Percentiles rank a stretch among this genome's conserved stretches.
Evolutionary conservation across 2,888 invertebrate species (phyloP).

Genomic region (Pristionchus maxplancki): DNA sequence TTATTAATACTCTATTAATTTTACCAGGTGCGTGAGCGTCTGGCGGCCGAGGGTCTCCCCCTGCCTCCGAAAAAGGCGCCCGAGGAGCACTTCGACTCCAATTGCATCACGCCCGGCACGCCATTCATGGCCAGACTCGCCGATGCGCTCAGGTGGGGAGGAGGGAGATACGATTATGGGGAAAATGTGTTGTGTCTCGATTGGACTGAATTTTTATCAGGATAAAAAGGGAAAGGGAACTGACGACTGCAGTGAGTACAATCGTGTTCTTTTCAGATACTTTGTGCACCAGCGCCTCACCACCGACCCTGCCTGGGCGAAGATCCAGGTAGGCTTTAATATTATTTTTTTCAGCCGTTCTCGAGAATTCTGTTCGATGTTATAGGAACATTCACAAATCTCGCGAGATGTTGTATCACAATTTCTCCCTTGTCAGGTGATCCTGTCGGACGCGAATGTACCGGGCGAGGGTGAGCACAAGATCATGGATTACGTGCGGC

Average conservation of each 20-base stretch:
- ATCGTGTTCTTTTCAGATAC: conserved; percentile 82
- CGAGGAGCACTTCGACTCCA: conserved; percentile 96
- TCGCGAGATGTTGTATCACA: no score
- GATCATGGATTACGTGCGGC: conserved; percentile 98
- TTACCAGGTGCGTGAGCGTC: conserved; percentile 58
- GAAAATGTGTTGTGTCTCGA: neutral
- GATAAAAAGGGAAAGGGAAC: neutral
- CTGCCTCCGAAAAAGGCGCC: conserved; percentile 86
- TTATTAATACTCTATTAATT: neutral
- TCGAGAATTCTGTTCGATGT: no score
- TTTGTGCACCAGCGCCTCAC: conserved; percentile 87
- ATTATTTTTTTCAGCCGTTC: no score
- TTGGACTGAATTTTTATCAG: neutral
- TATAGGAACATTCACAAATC: no score
- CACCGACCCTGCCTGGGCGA: conserved; percentile 94
- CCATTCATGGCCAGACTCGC: conserved; percentile 75
- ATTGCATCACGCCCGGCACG: conserved; percentile 98
- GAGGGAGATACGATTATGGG: no score
- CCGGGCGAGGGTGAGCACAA: conserved; percentile 99
- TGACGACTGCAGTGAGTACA: no score
- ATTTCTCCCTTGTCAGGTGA: no score
- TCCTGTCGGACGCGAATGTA: conserved; percentile 98
- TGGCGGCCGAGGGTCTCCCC: conserved; percentile 76
- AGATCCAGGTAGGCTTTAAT: conserved; percentile 84
- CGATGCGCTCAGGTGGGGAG: conserved; percentile 87